These are phyloP conservation scores for Protophormia terraenovae DNA, from an alignment of 2,888 invertebrate species.

Conservation along the genomic window DNA sequence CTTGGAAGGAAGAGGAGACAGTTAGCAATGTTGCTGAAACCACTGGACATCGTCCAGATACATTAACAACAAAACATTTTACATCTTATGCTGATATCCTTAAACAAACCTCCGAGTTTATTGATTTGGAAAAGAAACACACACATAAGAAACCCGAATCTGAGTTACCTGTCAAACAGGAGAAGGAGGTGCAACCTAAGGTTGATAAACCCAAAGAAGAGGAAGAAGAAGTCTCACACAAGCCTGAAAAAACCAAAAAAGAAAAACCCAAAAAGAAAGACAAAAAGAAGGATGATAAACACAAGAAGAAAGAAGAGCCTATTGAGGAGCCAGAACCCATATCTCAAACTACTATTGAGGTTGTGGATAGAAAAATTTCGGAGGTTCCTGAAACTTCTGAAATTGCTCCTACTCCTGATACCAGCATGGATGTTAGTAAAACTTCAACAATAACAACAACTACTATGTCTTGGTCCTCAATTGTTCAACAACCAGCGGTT, in stretches of 20 bases:
- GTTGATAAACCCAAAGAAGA: conserved; percentile 61
- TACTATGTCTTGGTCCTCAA: conserved; percentile 71
- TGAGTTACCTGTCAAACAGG: background rate
- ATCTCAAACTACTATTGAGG: background rate
- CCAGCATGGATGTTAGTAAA: background rate
- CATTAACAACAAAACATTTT: background rate
- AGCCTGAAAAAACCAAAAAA: conserved; percentile 56
- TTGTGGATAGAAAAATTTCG: background rate
- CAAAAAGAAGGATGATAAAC: conserved; percentile 41
- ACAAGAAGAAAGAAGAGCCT: conserved; percentile 31
- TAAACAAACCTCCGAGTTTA: conserved; percentile 55
- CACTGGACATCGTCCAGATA: background rate
- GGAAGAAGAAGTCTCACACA: background rate
- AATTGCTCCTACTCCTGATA: background rate
- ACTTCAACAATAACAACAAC: background rate
- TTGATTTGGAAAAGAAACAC: conserved; percentile 47
- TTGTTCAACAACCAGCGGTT: conserved; percentile 45
- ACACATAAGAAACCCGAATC: background rate
- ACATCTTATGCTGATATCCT: conserved; percentile 57
- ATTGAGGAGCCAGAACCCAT: background rate
- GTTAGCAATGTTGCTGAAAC: background rate
- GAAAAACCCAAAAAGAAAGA: conserved; percentile 54
- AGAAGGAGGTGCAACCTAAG: background rate
- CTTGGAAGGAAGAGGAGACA: conserved; percentile 43
- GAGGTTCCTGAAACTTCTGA: background rate